Base-by-base conservation (phyloP, 2,888 invertebrate genomes). In the Leucophenga maculata region DNA sequence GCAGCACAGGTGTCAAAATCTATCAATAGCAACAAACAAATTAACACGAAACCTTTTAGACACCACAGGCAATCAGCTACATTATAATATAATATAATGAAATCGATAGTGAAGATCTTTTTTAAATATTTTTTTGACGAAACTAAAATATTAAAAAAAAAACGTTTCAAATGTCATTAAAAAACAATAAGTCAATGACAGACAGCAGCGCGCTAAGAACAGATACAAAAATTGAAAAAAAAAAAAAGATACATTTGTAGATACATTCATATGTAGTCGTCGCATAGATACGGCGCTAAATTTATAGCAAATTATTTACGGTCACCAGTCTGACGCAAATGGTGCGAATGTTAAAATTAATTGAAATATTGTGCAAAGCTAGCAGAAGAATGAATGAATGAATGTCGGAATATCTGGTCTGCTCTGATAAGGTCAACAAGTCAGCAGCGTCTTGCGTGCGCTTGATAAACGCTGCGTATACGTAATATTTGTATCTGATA, bases 161-260 rank as follows among this genome's bases (percentile, higher is more conserved):
- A 16, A 39, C 18, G n/a, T 18, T 54, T 54, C 3, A 39, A 39
- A 39, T 39, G 39, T 39, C 39, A 39, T 39, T 39, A 39, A 39
- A 39, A 39, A 39, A 65, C 78, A 74, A 80, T 79, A 75, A 72
- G 69, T 78, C 83, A 80, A 78, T 79, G 80, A 78, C 83, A 77
- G 73, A 75, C 62, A 14, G 32, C 62, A 46, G 59, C 20, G 22
- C 22, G 62, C 62, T 39, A 46, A 64, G 46, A 46, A 64, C 44
- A 26, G 26, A 18, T 50, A 50, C 13, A 1, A n/a, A n/a, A n/a
- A n/a, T n/a, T n/a, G n/a, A n/a, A 13, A 13, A 48, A 4, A 48
- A 4, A 48, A 8, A n/a, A 8, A 4, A 8, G 48, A n/a, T 18
- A 59, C 14, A 16, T 32, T 32, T 31, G 16, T 54, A 54, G 20